Conservation (phyloP, 1,140 invertebrate species). For the Tachypleus tridentatus region DNA sequence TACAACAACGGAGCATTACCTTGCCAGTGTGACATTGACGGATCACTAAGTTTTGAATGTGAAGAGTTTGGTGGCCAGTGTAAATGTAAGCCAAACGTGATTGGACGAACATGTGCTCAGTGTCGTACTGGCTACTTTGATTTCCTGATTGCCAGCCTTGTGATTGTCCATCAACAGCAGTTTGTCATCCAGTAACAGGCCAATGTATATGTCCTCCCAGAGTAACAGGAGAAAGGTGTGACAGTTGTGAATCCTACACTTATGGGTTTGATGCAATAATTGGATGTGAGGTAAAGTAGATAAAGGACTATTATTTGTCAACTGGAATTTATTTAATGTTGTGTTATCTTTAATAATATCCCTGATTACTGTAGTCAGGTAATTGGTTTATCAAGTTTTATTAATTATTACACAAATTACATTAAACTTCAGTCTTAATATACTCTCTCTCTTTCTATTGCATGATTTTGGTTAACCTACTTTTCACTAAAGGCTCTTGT, state of each 20-base stretch:
- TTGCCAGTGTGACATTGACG: conserved; percentile 81
- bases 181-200: conserved; percentile 47
- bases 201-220: conserved; percentile 36
- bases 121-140: conserved; percentile 84
- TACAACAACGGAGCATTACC: conserved; percentile 84
- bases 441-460: no score
- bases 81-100: conserved; percentile 81
- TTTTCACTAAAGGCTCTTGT: no score
- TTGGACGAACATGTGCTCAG: conserved; percentile 76
- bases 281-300: conserved; percentile 60
- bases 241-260: conserved; percentile 72
- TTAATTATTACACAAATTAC: no score
- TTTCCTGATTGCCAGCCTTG: conserved; percentile 89
- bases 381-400: no score
- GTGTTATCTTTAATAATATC: no score
- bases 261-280: conserved; percentile 90
- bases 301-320: conserved; percentile 5
- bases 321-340: no score
- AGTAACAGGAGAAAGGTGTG: conserved; percentile 71
- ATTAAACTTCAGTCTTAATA: no score
- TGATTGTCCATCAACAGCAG: conserved; percentile 65
- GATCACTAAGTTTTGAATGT: conserved; percentile 76
- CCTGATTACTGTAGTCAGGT: no score
- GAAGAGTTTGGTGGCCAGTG: conserved; percentile 92
- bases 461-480: no score